Base-by-base conservation (phyloP, 2,113 vertebrate species). In the Lophura nycthemera region DNA sequence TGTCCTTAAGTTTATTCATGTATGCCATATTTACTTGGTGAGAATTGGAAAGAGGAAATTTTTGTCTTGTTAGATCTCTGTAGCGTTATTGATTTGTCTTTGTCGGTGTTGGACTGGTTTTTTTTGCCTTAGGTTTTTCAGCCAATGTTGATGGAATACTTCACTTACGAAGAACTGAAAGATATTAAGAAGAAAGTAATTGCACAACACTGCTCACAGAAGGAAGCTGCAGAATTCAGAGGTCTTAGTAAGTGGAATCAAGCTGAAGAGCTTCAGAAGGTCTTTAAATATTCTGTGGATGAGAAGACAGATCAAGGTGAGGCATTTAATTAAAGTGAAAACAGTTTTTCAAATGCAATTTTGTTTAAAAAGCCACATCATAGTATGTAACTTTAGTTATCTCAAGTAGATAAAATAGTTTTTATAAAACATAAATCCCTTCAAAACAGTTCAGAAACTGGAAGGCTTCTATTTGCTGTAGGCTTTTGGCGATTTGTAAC, bases 111-210 rank as follows among this genome's bases (percentile, higher is more conserved):
- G 42, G n/a, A 6, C 21, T 34, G 47, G 18, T 13, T 93, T 74
- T 16, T 59, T 59, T 18, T 89, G 66, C 85, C 27, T 88, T 96
- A 99, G 99, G 99, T 99, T 93, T 99, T 99, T 92, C 99, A 99
- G 98, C 99, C 99, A 56, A 99, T 99, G 99, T 98, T 99, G 96
- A 99, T 99, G 99, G 98, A 99, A 97, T 99, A 99, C 97, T 99
- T 99, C 91, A 98, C 98, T 63, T 99, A 99, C 0, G 99, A 99
- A 93, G 99, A 99, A 97, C 94, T 99, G 83, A 99, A 99, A 97
- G 99, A 98, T 96, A 99, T 99, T 95, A 99, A 99, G 97, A 99
- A 99, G 93, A 98, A 99, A 97, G 99, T 99, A 97, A 99, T 99
- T 45, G 99, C 98, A 3, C 99, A 99, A 50, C 99, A 99, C 96